Evolutionary conservation across 1,140 invertebrate species (phyloP), one percentile per base, ranked within the genome.

Genomic region (Drosophila erecta): DNA sequence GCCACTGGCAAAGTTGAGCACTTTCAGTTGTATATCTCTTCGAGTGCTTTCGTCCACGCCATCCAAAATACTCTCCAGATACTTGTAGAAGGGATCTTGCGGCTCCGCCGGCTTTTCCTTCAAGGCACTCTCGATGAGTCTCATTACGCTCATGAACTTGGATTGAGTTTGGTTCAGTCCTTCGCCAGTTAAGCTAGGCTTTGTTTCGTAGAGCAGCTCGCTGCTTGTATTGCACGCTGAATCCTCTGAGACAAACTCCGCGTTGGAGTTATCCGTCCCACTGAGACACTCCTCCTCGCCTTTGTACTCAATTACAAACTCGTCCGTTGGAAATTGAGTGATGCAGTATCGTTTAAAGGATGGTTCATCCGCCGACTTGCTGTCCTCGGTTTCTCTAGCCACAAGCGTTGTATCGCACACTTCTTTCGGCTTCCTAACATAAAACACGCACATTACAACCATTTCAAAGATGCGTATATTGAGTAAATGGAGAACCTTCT

Each of bases 81-180:
- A 80, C 5, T 59, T 62, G 33, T 79, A 59, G 35, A 74, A 79
- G 10, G 70, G 57, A 55, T 79, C 76, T 7, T 41, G 20, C 3
- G n/a, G 14, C 17, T 14, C 14, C 3, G 14, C 14, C n/a, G 11
- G 20, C 11, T 78, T 64, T 2, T 59, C 47, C 11, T 22, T 30
- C 10, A 78, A n/a, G 14, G 22, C 24, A 8, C 37, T 37, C 14
- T 78, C 75, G 20, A 78, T 30, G 24, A 78, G 27, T 22, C 27
- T 37, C 35, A 78, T 78, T 4, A 65, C 54, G 11, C 44, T 58
- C 5, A 49, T 0, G 10, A 65, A 78, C n/a, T 70, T 46, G 8
- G 15, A 1, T 5, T 55, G 38, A 1, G 65, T 41, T 11, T 46
- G 30, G 10, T 46, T 37, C 11, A 43, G 14, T 3, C 17, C 3